Conservation (phyloP, 2,797 vertebrate genomes). For the Melanitta fusca region DNA sequence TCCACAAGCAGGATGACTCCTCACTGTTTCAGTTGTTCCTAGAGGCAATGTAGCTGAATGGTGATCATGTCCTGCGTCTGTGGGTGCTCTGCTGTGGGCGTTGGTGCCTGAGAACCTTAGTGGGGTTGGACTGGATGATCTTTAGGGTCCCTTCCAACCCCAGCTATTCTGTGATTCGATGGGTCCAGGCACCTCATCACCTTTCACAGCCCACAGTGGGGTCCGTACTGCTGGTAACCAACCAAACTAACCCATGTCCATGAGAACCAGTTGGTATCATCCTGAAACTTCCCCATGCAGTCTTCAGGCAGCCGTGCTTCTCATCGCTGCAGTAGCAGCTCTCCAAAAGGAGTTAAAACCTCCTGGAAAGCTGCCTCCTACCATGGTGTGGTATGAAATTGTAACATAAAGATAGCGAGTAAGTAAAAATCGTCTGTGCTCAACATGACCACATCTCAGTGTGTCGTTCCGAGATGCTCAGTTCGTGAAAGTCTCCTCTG, state of each 20-base stretch:
- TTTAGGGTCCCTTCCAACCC: neutral
- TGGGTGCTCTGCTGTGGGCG: neutral
- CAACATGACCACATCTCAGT: accelerated
- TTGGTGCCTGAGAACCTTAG: neutral
- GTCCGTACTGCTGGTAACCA: neutral
- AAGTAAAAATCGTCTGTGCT: neutral
- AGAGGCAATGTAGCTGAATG: accelerated
- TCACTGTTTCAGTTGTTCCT: accelerated
- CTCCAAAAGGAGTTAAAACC: neutral
- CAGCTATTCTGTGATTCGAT: neutral
- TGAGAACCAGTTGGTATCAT: neutral
- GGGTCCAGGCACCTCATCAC: neutral
- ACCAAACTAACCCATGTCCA: neutral
- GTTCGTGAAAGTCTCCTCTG: neutral
- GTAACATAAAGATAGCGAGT: neutral
- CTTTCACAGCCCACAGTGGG: neutral
- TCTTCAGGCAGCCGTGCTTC: accelerated
- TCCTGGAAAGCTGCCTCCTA: neutral
- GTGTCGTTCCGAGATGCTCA: neutral
- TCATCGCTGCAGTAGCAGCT: neutral
- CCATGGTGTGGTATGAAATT: neutral
- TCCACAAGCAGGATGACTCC: accelerated
- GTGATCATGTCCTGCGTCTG: accelerated
- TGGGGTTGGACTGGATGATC: neutral
- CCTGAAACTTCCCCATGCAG: neutral